Conservation (phyloP, 1,140 invertebrate species). For the Triops cancriformis region DNA sequence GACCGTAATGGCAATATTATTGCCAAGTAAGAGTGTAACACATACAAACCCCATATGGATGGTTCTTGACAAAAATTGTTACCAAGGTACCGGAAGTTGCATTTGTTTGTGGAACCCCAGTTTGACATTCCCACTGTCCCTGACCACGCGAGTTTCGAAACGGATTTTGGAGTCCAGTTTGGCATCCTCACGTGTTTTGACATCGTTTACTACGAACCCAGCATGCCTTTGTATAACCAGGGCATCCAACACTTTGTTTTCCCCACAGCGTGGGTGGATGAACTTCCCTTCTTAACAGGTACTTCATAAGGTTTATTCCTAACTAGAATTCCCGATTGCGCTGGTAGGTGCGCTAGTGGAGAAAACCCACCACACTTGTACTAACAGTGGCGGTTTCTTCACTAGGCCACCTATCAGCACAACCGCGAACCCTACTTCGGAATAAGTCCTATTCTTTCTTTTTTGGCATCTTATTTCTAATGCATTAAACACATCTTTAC, state of each 20-base stretch:
- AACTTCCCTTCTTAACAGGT: conserved; percentile 60
- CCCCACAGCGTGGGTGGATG: conserved; percentile 62
- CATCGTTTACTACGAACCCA: conserved; percentile 55
- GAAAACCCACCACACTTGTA: too few species aligned
- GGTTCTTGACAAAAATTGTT: too few species aligned
- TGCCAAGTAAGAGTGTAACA: conserved; percentile 42
- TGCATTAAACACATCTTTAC: too few species aligned
- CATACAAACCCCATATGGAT: too few species aligned
- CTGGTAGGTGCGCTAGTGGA: too few species aligned
- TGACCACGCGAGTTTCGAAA: conserved; percentile 52
- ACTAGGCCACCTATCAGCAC: too few species aligned
- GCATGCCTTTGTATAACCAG: conserved; percentile 43
- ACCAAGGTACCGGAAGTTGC: conserved; percentile 65
- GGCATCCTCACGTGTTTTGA: conserved; percentile 69
- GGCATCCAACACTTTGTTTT: conserved; percentile 59
- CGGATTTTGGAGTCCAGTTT: conserved; percentile 74
- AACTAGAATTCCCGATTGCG: too few species aligned
- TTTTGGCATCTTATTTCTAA: too few species aligned
- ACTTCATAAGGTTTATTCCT: too few species aligned
- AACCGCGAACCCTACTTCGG: too few species aligned
- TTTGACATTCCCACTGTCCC: conserved; percentile 44
- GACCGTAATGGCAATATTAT: conserved; percentile 51
- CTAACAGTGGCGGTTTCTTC: too few species aligned
- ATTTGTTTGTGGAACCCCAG: conserved; percentile 52
- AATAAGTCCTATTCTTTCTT: too few species aligned